These are phyloP conservation scores for Delphinapterus leucas DNA, from an alignment of 2,113 vertebrate genomes.

Conservation along the genomic window DNA sequence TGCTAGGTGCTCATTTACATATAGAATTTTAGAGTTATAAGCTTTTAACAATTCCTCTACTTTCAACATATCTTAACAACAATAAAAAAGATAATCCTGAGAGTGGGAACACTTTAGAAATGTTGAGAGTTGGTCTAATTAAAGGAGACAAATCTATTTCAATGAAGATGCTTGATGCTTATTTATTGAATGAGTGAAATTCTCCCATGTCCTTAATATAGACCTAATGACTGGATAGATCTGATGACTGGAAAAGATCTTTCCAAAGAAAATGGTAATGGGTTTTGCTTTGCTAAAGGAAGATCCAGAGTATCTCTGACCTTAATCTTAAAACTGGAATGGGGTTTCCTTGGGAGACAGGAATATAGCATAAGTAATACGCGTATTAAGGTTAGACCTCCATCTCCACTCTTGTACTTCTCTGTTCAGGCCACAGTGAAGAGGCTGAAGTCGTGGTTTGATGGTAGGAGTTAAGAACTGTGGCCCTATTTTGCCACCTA, in stretches of 20 bases:
- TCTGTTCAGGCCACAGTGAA: not conserved
- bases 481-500: not conserved
- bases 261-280: not conserved
- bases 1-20: not conserved
- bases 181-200: not conserved
- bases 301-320: not conserved
- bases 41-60: not conserved
- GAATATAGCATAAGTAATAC: not conserved
- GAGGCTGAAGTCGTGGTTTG: not conserved
- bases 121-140: not conserved
- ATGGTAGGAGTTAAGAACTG: not conserved
- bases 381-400: not conserved
- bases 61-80: not conserved
- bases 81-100: not conserved
- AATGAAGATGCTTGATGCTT: not conserved
- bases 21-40: slow-evolving; percentile 8
- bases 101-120: not conserved
- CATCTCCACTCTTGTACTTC: not conserved
- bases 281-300: not conserved
- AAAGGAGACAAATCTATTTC: slow-evolving; percentile 4
- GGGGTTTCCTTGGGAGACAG: not conserved
- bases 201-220: not conserved
- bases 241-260: not conserved
- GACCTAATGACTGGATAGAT: not conserved
- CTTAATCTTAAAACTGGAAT: not conserved